Base-by-base conservation (phyloP, 2,888 invertebrate genomes). In the Abrostola triplasia region DNA sequence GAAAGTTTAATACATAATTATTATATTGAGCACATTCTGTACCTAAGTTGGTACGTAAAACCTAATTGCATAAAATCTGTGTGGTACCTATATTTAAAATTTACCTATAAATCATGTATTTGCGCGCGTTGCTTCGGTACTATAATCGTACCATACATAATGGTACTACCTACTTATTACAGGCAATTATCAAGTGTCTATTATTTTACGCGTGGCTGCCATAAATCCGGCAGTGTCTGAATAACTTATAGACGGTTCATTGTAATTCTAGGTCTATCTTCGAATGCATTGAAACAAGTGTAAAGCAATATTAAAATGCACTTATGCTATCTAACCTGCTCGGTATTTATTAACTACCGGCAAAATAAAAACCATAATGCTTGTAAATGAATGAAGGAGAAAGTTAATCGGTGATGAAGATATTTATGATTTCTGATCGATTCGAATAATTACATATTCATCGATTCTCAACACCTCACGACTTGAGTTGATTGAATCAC, bases 341-440 rank as follows among this genome's bases (percentile, higher is more conserved):
- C 50, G 41, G 44, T 52, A 62, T 67, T 61, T 38, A 56, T 2
- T 24, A 24, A 24, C 55, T 10, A 38, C 38, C 56, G 36, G 36
- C 41, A 55, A 37, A 41, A 37, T 54, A 57, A 51, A 59, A 64
- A 71, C 52, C 12, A 56, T 9, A 5, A n/a, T 36, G 42, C 53
- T 7, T 44, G 11, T 12, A 36, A 53, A 40, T 50, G 57, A 64
- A 74, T 58, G 52, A 52, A 61, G 35, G 49, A 70, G 72, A 71
- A 67, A 73, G 63, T 63, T 63, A 49, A 70, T 62, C 49, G 47
- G 58, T 64, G 35, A 67, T 62, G 68, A 59, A 68, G 54, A 60
- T 55, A 72, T 67, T 56, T 67, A 61, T 67, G 64, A 63, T 77
- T 67, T 72, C 67, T 76, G 65, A 77, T 77, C 57, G 70, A 74